phyloP scores from a whole-genome alignment of 2,113 vertebrate species.

The Peromyscus maniculatus region DNA sequence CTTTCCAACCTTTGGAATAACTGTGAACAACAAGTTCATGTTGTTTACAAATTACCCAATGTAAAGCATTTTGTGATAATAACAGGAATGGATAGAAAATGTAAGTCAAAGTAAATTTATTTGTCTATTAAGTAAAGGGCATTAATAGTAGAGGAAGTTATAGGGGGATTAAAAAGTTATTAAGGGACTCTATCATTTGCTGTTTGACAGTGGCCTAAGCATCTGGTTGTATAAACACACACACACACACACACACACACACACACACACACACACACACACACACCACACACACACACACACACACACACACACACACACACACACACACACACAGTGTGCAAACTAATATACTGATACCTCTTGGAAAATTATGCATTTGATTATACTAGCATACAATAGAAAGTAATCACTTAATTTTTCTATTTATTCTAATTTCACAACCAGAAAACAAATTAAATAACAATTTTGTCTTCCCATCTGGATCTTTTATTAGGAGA shows the following conservation, averaged over 20 bases:
- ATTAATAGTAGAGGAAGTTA: neutral
- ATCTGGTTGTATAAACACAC: neutral
- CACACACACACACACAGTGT: neutral
- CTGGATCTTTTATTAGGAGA: neutral
- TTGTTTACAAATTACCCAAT: neutral
- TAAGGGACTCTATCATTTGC: neutral
- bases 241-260: neutral
- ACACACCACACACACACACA: neutral
- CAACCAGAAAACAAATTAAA: neutral
- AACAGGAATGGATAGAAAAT: neutral
- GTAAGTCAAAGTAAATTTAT: neutral
- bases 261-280: neutral
- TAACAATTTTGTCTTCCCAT: neutral
- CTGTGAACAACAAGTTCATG: neutral
- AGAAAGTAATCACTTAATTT: conserved; percentile 10
- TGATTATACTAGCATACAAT: neutral
- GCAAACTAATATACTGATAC: neutral
- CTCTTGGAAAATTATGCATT: neutral
- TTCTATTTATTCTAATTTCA: neutral
- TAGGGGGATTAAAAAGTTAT: neutral
- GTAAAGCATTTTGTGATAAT: neutral
- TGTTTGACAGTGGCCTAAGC: neutral
- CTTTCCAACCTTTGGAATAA: neutral
- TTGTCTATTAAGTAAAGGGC: neutral
- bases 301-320: neutral